Evolutionary conservation across 2,888 invertebrate genomes (phyloP).

Genomic region (Drosophila cracens): DNA sequence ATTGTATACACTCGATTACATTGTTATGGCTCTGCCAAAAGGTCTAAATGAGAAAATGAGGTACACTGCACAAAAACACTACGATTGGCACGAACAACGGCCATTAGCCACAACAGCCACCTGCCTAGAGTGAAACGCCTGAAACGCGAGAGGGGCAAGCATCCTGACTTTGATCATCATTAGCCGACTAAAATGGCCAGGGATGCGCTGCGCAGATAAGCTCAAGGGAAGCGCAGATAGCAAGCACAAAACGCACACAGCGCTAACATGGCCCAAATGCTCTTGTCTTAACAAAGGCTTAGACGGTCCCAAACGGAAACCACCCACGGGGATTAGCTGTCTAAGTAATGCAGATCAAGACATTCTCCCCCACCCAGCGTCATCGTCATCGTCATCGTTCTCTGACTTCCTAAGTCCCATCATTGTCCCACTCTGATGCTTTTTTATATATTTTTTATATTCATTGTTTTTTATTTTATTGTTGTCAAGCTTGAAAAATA

Average conservation of each 20-base stretch:
- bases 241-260: constrained; percentile 24
- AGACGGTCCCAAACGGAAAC: constrained; percentile 14
- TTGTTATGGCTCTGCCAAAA: constrained; percentile 63
- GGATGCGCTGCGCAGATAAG: constrained; percentile 55
- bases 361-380: constrained; percentile 26
- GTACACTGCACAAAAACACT: constrained; percentile 1
- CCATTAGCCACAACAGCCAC: constrained; percentile 13
- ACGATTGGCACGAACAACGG: constrained; percentile 2
- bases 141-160: constrained; percentile 17
- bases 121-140: constrained; percentile 17
- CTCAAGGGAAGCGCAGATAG: constrained; percentile 26
- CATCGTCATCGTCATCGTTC: constrained; percentile 5
- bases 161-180: constrained; percentile 72
- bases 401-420: constrained; percentile 41
- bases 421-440: constrained; percentile 20
- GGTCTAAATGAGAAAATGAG: constrained; percentile 40
- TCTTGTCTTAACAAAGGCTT: constrained; percentile 53
- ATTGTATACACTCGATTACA: constrained; percentile 73
- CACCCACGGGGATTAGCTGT: constrained; percentile 54
- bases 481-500: not conserved
- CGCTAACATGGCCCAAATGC: constrained; percentile 12
- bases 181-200: constrained; percentile 65
- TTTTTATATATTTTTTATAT: not conserved
- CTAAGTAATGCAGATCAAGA: constrained; percentile 55
- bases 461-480: not conserved